phyloP scores from a whole-genome alignment of 2,888 invertebrate genomes.

The Lasioglossum malachurum region DNA sequence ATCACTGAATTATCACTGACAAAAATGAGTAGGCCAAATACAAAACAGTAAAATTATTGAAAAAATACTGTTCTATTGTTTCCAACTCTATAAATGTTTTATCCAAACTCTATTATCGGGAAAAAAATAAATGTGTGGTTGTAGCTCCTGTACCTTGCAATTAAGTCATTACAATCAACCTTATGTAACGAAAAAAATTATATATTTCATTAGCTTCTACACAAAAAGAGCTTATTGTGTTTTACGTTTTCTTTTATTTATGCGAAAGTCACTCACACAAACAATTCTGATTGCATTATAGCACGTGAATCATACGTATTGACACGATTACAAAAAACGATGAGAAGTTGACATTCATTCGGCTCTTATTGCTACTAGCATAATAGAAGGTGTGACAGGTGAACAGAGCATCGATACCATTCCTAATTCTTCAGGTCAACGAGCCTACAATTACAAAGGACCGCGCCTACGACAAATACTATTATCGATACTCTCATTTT shows the following conservation, averaged over 20 bases:
- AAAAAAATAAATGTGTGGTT: neutral
- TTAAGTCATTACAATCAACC: neutral
- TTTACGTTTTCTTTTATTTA: neutral
- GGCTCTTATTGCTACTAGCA: neutral
- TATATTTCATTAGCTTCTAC: neutral
- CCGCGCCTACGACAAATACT: constrained; percentile 71
- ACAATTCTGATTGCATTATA: neutral
- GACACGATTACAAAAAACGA: neutral
- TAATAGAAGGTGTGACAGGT: constrained; percentile 37
- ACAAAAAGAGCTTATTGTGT: neutral
- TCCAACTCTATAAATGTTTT: neutral
- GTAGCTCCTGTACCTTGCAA: neutral
- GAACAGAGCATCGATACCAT: constrained; percentile 62
- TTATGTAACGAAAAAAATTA: neutral
- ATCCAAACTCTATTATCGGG: too few relatives aligned
- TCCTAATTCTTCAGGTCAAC: constrained; percentile 72
- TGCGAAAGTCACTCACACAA: neutral
- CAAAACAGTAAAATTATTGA: neutral
- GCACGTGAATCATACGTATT: neutral
- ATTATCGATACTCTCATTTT: constrained; percentile 24
- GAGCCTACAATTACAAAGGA: constrained; percentile 68
- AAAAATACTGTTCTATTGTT: neutral
- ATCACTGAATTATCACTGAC: neutral
- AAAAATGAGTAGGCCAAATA: neutral
- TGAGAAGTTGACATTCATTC: neutral